A percentile compares a stretch with the other conserved stretches of the same genome.
Evolutionary conservation across 2,113 vertebrate species (phyloP).

Genomic region (pig (Sus scrofa)): DNA sequence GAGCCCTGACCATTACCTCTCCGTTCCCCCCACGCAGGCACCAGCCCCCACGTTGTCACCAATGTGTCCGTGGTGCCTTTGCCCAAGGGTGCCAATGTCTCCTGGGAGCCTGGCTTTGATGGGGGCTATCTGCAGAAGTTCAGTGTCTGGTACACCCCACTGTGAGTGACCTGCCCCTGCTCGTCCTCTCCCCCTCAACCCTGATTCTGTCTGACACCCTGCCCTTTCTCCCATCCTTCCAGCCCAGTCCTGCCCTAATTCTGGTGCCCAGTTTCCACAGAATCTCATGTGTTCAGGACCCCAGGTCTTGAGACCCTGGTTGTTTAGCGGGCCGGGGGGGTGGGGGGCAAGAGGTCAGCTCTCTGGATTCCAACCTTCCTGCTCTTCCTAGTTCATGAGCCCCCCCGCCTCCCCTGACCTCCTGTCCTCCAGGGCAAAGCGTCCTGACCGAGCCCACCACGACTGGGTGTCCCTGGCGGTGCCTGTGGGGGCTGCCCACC

Average conservation of each 20-base stretch:
- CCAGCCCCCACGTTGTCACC: slow-evolving; percentile 94
- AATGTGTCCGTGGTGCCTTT: slow-evolving; percentile 90
- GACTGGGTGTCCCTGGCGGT: slow-evolving; percentile 96
- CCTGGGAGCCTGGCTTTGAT: slow-evolving; percentile 96
- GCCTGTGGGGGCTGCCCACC: slow-evolving; percentile 89
- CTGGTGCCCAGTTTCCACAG: not conserved
- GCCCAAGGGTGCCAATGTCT: slow-evolving; percentile 92
- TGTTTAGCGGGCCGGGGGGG: not conserved
- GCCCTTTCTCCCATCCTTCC: not conserved
- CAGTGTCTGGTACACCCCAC: slow-evolving; percentile 94
- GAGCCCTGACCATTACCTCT: fast-evolving
- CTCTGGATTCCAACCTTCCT: not conserved
- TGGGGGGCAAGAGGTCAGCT: not conserved
- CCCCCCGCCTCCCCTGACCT: not conserved
- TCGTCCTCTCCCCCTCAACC: not conserved
- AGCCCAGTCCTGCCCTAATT: not conserved
- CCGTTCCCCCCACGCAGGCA: slow-evolving; percentile 88
- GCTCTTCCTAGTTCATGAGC: not conserved
- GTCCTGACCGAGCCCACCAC: slow-evolving; percentile 91
- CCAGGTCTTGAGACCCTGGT: not conserved
- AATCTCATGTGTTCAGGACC: not conserved
- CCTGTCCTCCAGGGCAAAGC: slow-evolving; percentile 89
- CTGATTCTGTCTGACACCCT: not conserved
- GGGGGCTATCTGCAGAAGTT: slow-evolving; percentile 97
- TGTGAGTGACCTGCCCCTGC: slow-evolving; percentile 85